Base-by-base conservation (phyloP, 1,140 invertebrate genomes). In the Trachymyrmex cornetzi region DNA sequence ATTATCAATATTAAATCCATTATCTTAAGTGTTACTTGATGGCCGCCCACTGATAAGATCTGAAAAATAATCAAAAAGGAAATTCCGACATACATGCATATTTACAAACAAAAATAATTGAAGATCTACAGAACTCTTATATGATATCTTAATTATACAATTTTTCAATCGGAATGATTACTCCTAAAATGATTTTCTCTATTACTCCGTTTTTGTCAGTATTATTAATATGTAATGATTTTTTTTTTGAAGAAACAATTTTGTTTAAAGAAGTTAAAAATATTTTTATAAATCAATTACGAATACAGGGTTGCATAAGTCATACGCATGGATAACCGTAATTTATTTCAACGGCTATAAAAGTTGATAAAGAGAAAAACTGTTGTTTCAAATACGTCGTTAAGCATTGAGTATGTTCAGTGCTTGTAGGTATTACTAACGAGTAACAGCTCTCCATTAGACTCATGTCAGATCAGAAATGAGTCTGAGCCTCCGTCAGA, bases 271-370 rank as follows among this genome's bases (percentile, higher is more conserved):
- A 71, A 19, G 22, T 16, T 16, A 44, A 44, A 44, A 44, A 44
- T 44, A 34, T 72, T 69, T 27, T 16, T 19, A 30, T n/a, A 34
- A 61, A 82, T 59, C 38, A 72, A 61, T 74, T 82, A 82, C 38
- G 67, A 82, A 72, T 82, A 61, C 67, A 82, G 55, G 67, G 80
- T 74, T 74, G 27, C 44, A 53, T 80, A 81, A 81, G 30, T 81
- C 66, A 19, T 22, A 72, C 53, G 67, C 80, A 72, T 82, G 12
- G 66, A 72, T 16, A 59, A 61, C 11, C 19, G 2, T 59, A 30
- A 72, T 24, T 80, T 57, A 72, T 16, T 67, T 19, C 30, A 67
- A 38, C 22, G 34, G 16, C 22, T 61, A 27, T 53, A 59, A 72
- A 44, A 5, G 0, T 57, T 72, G 24, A 0, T 12, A 34, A 59